A percentile compares a stretch with the other conserved stretches of the same genome.
Conservation (phyloP, 2,113 vertebrate genomes). For the Phyllostomus hastatus region DNA sequence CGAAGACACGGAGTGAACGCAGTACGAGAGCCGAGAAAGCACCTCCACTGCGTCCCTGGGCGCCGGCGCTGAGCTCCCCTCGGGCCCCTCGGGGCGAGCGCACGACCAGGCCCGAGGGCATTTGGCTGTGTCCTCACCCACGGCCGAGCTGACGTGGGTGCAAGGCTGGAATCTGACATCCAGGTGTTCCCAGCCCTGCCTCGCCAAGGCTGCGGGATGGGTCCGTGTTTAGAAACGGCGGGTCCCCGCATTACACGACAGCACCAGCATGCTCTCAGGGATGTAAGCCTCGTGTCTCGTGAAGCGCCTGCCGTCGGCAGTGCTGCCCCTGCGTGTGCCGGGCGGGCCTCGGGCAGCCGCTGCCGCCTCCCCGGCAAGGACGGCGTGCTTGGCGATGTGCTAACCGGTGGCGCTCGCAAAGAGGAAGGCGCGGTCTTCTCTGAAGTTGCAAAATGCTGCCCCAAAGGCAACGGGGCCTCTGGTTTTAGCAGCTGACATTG, state of each 20-base stretch:
- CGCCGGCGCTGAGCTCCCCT: no score
- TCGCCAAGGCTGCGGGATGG: rapidly evolving
- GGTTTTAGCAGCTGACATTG: background rate
- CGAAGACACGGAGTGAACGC: background rate
- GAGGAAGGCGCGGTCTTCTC: background rate
- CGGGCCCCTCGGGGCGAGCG: rapidly evolving
- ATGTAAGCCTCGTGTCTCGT: rapidly evolving
- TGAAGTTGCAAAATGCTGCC: constrained; percentile 40
- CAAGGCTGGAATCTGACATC: background rate
- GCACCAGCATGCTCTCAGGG: background rate
- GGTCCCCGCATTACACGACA: background rate
- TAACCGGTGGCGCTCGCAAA: background rate
- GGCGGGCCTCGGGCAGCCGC: rapidly evolving
- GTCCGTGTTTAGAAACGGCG: background rate
- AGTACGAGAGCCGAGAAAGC: no score
- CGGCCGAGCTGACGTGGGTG: rapidly evolving
- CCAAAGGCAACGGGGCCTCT: background rate
- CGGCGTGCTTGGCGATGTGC: rapidly evolving
- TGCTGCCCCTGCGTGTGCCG: rapidly evolving
- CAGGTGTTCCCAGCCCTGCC: background rate
- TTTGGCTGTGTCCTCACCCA: background rate
- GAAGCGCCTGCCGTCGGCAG: background rate
- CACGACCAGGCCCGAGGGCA: rapidly evolving
- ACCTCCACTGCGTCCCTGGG: rapidly evolving
- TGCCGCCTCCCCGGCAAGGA: background rate